phyloP scores from a whole-genome alignment of 2,888 invertebrate genomes.

The Pandemis cinnamomeana region DNA sequence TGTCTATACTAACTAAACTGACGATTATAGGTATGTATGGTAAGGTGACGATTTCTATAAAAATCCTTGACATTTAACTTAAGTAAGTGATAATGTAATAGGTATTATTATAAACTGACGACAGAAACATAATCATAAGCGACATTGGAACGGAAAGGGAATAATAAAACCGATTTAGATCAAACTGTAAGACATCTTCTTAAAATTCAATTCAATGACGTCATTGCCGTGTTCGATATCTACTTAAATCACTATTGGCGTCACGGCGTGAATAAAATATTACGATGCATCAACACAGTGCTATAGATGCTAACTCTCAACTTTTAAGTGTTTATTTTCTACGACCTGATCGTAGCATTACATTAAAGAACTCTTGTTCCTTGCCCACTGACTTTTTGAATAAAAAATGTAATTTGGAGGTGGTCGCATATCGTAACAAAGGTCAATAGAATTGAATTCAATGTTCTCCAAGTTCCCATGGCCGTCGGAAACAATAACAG shows the following conservation, averaged over 20 bases:
- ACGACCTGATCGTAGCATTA: neutral
- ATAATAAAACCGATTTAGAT: constrained; percentile 64
- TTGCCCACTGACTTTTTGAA: constrained; percentile 59
- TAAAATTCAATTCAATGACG: constrained; percentile 57
- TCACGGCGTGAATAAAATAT: constrained; percentile 62
- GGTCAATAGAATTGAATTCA: constrained; percentile 67
- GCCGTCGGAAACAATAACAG: constrained; percentile 76
- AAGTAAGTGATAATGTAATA: too few relatives aligned
- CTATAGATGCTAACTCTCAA: neutral
- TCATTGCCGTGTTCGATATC: constrained; percentile 53
- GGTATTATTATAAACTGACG: too few relatives aligned
- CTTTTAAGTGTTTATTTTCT: neutral
- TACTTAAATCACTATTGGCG: constrained; percentile 70
- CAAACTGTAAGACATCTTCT: constrained; percentile 67
- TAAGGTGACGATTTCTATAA: too few relatives aligned
- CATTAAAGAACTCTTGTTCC: neutral
- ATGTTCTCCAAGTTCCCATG: constrained; percentile 66
- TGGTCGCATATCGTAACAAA: constrained; percentile 60
- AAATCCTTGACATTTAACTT: too few relatives aligned
- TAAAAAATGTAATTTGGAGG: constrained; percentile 53
- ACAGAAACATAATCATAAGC: constrained; percentile 44
- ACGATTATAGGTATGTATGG: too few relatives aligned
- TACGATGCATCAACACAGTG: constrained; percentile 42
- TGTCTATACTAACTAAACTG: neutral
- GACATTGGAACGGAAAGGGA: constrained; percentile 47